Evolutionary conservation across 2,113 vertebrate genomes (phyloP).

Genomic region (Melospiza georgiana): DNA sequence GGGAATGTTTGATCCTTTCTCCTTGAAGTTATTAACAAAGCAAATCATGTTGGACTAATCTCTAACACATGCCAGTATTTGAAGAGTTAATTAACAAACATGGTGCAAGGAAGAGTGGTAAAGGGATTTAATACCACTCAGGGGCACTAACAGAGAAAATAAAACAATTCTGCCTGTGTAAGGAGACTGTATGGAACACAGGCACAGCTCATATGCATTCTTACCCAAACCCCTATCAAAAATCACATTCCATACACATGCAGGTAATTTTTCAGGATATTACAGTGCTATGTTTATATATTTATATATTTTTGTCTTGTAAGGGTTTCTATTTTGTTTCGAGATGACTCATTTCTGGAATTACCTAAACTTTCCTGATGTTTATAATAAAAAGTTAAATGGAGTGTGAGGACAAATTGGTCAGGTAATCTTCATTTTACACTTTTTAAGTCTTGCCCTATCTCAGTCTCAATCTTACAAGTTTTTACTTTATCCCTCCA

Average conservation of each 20-base stretch:
- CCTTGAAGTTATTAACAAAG: not conserved
- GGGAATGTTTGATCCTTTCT: not conserved
- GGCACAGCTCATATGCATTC: not conserved
- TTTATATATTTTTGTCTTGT: not conserved
- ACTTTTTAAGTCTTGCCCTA: not conserved
- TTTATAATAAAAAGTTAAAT: not conserved
- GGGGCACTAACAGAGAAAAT: not conserved
- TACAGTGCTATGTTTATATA: not conserved
- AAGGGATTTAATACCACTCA: not conserved
- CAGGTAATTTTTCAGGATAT: not conserved
- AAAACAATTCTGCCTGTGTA: not conserved
- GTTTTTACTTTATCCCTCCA: not conserved
- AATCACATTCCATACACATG: not conserved
- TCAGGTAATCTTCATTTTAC: not conserved
- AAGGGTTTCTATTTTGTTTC: not conserved
- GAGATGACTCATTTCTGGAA: not conserved
- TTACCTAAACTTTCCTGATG: not conserved
- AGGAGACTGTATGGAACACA: not conserved
- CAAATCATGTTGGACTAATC: not conserved
- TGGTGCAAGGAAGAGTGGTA: not conserved
- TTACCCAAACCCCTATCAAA: not conserved
- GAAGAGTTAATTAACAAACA: not conserved
- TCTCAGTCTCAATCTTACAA: not conserved
- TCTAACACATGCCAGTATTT: not conserved
- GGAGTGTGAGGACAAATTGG: not conserved